A percentile compares a stretch with the other conserved stretches of the same genome.
Conservation (phyloP, 2,888 invertebrate species). For the Diarsia rubi region DNA sequence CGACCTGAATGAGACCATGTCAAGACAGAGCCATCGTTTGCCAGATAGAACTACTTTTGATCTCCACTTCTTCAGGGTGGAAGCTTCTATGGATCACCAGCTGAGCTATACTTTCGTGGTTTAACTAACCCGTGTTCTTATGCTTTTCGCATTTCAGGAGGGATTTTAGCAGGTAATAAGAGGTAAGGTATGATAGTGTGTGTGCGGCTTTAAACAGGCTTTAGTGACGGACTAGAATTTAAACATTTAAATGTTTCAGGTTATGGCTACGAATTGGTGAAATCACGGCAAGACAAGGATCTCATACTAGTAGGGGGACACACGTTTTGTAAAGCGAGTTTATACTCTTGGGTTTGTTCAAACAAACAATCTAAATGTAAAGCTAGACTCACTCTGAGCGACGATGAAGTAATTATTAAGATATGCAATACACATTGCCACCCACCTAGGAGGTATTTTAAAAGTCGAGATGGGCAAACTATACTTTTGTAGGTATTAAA, state of each 20-base stretch:
- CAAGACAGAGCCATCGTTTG: neutral
- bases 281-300: slow-evolving; percentile 64
- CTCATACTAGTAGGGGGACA: slow-evolving; percentile 62
- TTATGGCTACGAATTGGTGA: slow-evolving; percentile 57
- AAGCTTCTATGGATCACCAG: neutral
- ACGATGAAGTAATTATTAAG: neutral
- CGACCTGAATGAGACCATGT: neutral
- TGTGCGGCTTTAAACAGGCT: neutral
- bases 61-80: neutral
- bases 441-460: slow-evolving; percentile 34
- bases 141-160: neutral
- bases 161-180: neutral
- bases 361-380: slow-evolving; percentile 66
- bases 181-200: neutral
- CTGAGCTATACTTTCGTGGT: neutral
- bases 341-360: slow-evolving; percentile 67
- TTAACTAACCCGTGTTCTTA: neutral
- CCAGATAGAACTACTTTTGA: neutral
- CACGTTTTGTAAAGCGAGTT: slow-evolving; percentile 59
- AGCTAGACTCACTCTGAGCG: slow-evolving; percentile 57
- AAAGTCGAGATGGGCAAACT: neutral
- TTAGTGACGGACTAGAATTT: neutral
- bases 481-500: slow-evolving; percentile 5
- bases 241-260: slow-evolving; percentile 33
- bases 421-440: slow-evolving; percentile 44